phyloP scores from a whole-genome alignment of 2,888 invertebrate genomes.

The Encarsia formosa region DNA sequence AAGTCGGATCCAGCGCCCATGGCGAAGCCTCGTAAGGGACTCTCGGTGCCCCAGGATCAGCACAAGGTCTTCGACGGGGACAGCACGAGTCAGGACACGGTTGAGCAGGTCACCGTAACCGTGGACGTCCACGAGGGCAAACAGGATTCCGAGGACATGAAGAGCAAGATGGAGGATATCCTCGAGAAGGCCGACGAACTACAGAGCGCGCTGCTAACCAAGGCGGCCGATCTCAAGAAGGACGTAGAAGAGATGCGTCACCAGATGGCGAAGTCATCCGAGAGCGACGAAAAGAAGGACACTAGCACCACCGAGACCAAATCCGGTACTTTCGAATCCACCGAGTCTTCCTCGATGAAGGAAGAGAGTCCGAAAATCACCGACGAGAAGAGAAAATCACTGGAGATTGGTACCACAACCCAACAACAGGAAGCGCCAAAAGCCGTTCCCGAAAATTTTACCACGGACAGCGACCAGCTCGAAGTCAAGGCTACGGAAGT shows the following conservation, averaged over 20 bases:
- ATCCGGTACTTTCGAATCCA: not conserved
- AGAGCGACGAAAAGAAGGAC: slow-evolving; percentile 17
- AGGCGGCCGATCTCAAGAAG: slow-evolving; percentile 40
- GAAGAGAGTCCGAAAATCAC: not conserved
- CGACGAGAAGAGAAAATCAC: not conserved
- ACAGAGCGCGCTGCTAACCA: slow-evolving; percentile 35
- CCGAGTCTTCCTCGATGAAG: not conserved
- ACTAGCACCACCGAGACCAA: not conserved
- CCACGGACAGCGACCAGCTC: not conserved
- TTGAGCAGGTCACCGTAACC: slow-evolving; percentile 43
- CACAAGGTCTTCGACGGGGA: slow-evolving; percentile 33
- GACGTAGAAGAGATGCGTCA: slow-evolving; percentile 41
- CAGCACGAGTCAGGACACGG: slow-evolving; percentile 46
- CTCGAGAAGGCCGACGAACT: slow-evolving; percentile 37
- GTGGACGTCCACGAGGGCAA: slow-evolving; percentile 44
- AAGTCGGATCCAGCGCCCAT: too few relatives aligned
- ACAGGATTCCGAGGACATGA: slow-evolving; percentile 16
- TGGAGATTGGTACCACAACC: too few relatives aligned
- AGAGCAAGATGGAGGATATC: slow-evolving; percentile 37
- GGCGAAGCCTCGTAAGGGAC: too few relatives aligned
- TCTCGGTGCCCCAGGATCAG: too few relatives aligned
- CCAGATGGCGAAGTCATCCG: slow-evolving; percentile 27
- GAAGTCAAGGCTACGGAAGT: not conserved
- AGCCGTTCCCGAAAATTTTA: not conserved
- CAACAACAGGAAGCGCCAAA: not conserved